A percentile compares a stretch with the other conserved stretches of the same genome.
phyloP scores from a whole-genome alignment of 1,140 invertebrate species.

The Drosophila sechellia region DNA sequence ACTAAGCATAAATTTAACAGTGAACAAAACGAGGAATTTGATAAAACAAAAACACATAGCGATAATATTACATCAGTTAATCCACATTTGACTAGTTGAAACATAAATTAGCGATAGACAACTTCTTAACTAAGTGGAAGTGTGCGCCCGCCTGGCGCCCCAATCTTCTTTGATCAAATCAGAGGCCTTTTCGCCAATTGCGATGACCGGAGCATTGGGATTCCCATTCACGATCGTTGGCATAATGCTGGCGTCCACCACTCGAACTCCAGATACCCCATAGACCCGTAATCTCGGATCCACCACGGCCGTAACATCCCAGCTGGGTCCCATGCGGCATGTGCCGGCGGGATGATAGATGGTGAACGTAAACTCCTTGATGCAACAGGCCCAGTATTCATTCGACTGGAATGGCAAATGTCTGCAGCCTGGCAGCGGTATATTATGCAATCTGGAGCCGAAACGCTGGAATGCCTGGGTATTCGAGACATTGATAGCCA shows the following conservation, averaged over 20 bases:
- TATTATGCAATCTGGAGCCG: conserved; percentile 90
- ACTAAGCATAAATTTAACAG: conserved; percentile 31
- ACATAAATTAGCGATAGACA: conserved; percentile 45
- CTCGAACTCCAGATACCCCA: conserved; percentile 89
- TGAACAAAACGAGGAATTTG: conserved; percentile 18
- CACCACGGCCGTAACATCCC: conserved; percentile 91
- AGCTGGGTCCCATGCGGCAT: conserved; percentile 93
- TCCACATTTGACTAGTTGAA: conserved; percentile 76
- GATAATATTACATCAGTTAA: conserved; percentile 45
- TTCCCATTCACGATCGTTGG: conserved; percentile 92
- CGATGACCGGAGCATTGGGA: conserved; percentile 89
- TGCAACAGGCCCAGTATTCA: conserved; percentile 93
- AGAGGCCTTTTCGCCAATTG: conserved; percentile 92
- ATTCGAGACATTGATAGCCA: conserved; percentile 91
- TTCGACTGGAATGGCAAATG: conserved; percentile 90
- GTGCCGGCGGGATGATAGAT: conserved; percentile 94
- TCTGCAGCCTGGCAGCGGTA: conserved; percentile 92
- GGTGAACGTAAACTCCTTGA: conserved; percentile 91
- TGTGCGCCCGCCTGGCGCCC: conserved; percentile 77
- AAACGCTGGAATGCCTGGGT: conserved; percentile 92
- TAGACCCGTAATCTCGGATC: conserved; percentile 91
- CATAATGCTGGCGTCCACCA: conserved; percentile 92
- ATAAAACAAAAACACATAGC: conserved; percentile 11
- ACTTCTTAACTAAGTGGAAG: conserved; percentile 3
- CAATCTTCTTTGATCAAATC: conserved; percentile 92